Conservation (phyloP, 2,797 vertebrate species). For the Neosilurus mollespiculum region DNA sequence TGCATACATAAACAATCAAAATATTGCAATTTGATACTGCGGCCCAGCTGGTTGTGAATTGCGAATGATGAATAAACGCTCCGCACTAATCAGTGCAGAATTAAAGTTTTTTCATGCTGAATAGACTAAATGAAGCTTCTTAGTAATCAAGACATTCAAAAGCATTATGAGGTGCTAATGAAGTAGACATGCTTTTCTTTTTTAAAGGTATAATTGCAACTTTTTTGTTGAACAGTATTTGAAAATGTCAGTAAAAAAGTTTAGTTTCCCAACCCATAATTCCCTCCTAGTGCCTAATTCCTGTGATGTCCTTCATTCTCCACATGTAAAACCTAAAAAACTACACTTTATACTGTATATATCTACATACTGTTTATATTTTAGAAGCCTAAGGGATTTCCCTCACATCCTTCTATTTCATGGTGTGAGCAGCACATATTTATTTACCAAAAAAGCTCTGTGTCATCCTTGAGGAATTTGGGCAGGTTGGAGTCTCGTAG, state of each 20-base stretch:
- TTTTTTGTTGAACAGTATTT: neutral
- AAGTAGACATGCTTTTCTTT: neutral
- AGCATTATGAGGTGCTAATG: neutral
- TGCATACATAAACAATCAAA: neutral
- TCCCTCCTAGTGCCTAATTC: neutral
- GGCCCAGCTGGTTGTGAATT: neutral
- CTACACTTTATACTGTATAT: too few species aligned
- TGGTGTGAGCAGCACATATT: neutral
- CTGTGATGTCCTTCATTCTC: neutral
- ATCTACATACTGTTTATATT: neutral
- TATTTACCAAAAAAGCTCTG: constrained; percentile 78
- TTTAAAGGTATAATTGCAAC: neutral
- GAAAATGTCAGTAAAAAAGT: neutral
- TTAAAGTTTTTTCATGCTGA: neutral
- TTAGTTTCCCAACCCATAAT: neutral
- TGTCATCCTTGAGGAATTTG: constrained; percentile 82
- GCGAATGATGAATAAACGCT: neutral
- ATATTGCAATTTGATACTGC: neutral
- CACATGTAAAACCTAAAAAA: neutral
- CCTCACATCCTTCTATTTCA: too few species aligned
- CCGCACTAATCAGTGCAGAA: neutral
- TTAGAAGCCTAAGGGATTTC: neutral
- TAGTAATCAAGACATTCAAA: neutral
- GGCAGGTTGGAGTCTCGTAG: constrained; percentile 83
- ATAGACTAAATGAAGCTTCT: neutral